Base-by-base conservation (phyloP, 1,140 invertebrate genomes). In the Telenomus remus region DNA sequence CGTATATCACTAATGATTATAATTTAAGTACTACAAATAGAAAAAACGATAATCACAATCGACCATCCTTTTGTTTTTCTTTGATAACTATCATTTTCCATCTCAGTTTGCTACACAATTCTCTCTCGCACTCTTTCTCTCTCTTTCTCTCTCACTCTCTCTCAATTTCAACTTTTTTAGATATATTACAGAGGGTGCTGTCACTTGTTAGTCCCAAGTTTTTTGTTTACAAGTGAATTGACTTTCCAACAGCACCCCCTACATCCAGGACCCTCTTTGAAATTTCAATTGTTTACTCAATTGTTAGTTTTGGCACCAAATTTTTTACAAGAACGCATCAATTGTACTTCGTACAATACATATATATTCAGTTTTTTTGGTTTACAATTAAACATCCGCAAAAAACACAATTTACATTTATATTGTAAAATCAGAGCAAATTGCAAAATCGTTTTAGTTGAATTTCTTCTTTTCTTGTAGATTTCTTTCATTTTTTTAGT, bases 181-280 rank as follows among this genome's bases (percentile, higher is more conserved):
- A 27, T 27, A 27, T 27, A 39, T 33, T 73, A 33, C 57, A 60
- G 49, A 34, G 80, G 80, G 72, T 71, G 75, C 78, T 27, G 19
- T 27, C 19, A 27, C 19, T 27, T 27, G 19, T 79, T 43, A 79
- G 79, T 80, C 79, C 70, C 78, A 33, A 80, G 55, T 79, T 80
- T 74, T 48, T 27, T n/a, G n/a, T n/a, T n/a, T 78, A 64, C 15
- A 48, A 27, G 53, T 79, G 79, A 81, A 81, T 81, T 81, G 77
- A 81, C 80, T 76, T 80, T 70, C 64, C 57, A 27, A 27, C 19
- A 27, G 19, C 19, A 6, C 19, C 19, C 19, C 19, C 19, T 27
- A 27, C 19, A 27, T 27, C 19, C 19, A 27, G 19, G 19, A 27
- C 19, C 19, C 19, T 27, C 19, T 27, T 27, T 27, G 1, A n/a